phyloP scores from a whole-genome alignment of 2,797 vertebrate genomes.

The Cryptoprocta ferox region DNA sequence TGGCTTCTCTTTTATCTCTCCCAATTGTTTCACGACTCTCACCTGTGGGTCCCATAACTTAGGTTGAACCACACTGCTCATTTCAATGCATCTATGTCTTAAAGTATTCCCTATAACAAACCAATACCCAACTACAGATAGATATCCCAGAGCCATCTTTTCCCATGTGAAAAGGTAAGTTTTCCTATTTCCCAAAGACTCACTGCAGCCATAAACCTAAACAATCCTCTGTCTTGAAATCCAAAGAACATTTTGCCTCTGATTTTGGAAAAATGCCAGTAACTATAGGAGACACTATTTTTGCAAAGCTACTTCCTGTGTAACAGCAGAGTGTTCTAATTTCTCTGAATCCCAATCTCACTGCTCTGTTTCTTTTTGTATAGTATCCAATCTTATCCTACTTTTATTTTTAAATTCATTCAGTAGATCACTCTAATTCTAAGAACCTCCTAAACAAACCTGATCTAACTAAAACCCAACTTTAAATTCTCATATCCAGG shows the following conservation, averaged over 20 bases:
- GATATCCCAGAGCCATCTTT: neutral
- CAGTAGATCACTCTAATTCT: neutral
- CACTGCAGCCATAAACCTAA: neutral
- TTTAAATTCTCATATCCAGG: neutral
- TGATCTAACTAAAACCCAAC: neutral
- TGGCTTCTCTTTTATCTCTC: neutral
- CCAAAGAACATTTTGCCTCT: constrained; percentile 36
- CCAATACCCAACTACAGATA: neutral
- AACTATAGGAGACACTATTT: constrained; percentile 2
- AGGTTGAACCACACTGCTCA: neutral
- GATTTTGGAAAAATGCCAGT: constrained; percentile 40
- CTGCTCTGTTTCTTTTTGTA: neutral
- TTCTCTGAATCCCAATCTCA: neutral
- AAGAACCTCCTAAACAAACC: neutral
- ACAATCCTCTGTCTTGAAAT: constrained; percentile 3
- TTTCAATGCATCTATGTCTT: neutral
- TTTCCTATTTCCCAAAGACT: neutral
- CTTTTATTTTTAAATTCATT: constrained; percentile 27
- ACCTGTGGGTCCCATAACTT: neutral
- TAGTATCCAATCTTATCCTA: neutral
- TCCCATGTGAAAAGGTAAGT: neutral
- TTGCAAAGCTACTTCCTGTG: neutral
- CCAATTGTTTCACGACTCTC: neutral
- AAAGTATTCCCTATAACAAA: neutral
- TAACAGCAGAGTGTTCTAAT: neutral